Evolutionary conservation across 1,140 invertebrate genomes (phyloP), one percentile per base, ranked within the genome.

Genomic region (Varroa destructor): DNA sequence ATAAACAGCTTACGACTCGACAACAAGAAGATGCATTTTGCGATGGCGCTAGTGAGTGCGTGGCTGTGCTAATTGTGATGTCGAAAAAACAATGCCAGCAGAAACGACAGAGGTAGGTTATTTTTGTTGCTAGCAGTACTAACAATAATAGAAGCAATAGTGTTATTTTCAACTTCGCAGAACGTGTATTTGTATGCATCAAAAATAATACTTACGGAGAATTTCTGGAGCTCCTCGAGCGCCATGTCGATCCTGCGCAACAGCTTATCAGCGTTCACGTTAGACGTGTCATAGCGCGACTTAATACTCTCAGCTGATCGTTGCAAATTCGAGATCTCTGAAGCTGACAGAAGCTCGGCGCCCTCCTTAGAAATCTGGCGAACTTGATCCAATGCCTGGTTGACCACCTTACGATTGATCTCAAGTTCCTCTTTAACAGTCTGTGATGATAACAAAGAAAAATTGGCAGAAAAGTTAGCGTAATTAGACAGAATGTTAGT

Each of bases 361-460:
- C 90, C 91, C 56, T 90, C 91, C 1, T 93, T 84, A 1, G 93
- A 87, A 6, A 97, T 84, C 77, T 94, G 90, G 70, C 91, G 86
- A 1, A 93, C 88, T 84, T 95, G 91, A 79, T 96, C 93, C 67
- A 92, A 82, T 74, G 90, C 90, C 25, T 89, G 87, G 55, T 88
- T 86, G 1, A 96, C 87, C 54, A 89, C 87, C 51, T 91, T 86
- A 75, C 87, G 86, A 79, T 95, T 90, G 57, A 87, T 85, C 76
- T 92, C 88, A 36, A 97, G 83, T 78, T 96, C 92, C 78, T 93
- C 90, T 79, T 91, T 91, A 72, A 96, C 86, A 79, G 88, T 86
- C 89, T 93, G 79, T 64, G 6, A 0, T 70, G 25, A 37, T 14
- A 67, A 72, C 37, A 54, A 42, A 14, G n/a, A 14, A 43, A 72